These are phyloP conservation scores for Drosophila sturtevanti DNA, from an alignment of 1,140 invertebrate species.

Conservation along the genomic window DNA sequence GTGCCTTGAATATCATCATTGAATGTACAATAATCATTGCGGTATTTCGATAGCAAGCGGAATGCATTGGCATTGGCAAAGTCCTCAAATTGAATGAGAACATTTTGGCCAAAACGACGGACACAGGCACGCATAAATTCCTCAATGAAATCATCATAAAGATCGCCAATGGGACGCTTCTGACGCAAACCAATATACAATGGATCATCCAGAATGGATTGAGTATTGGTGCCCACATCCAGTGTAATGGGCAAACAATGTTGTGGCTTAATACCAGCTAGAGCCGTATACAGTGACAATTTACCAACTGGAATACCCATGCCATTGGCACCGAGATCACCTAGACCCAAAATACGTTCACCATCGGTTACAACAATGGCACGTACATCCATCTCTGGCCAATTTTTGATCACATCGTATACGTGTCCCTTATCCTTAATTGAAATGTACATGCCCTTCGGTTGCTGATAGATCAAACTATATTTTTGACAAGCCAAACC, in stretches of 20 bases:
- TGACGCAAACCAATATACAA: conserved; percentile 97
- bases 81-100: conserved; percentile 97
- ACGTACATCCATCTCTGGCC: conserved; percentile 88
- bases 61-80: conserved; percentile 98
- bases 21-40: conserved; percentile 94
- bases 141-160: conserved; percentile 97
- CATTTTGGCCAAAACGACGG: conserved; percentile 91
- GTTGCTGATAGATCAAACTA: conserved; percentile 82
- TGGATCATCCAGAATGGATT: conserved; percentile 93
- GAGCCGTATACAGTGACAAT: conserved; percentile 95
- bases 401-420: conserved; percentile 88
- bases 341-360: conserved; percentile 96
- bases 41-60: conserved; percentile 93
- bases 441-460: conserved; percentile 97
- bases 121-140: conserved; percentile 98
- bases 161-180: conserved; percentile 90
- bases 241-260: conserved; percentile 95
- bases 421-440: conserved; percentile 98
- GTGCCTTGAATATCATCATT: conserved; percentile 99
- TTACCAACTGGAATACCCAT: conserved; percentile 99
- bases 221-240: conserved; percentile 97
- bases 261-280: conserved; percentile 96
- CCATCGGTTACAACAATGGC: conserved; percentile 98
- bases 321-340: conserved; percentile 96
- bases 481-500: conserved; percentile 90